Evolutionary conservation across 1,140 invertebrate genomes (phyloP).

Genomic region (Papilio aristodemus): DNA sequence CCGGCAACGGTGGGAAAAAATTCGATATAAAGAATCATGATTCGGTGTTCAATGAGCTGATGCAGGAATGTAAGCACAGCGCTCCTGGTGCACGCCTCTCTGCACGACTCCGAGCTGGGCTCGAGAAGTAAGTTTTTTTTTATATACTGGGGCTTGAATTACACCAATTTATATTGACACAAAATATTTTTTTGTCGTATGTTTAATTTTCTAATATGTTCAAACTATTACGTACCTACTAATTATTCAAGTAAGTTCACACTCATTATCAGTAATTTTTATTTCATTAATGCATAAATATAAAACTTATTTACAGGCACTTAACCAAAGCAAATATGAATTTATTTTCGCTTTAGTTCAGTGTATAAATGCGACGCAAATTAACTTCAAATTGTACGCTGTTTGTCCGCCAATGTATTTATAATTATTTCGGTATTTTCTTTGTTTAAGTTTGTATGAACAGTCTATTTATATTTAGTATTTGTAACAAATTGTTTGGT

Average conservation of each 20-base stretch:
- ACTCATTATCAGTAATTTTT: neutral
- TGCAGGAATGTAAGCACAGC: constrained; percentile 85
- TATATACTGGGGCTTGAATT: neutral
- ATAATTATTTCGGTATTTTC: constrained; percentile 12
- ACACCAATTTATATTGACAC: neutral
- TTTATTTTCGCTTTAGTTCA: neutral
- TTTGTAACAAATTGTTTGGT: neutral
- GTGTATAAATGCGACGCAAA: neutral
- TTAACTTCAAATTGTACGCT: constrained; percentile 1
- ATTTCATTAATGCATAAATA: neutral
- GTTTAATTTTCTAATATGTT: neutral
- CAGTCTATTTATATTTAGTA: constrained; percentile 5
- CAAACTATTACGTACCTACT: no score
- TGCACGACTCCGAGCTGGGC: constrained; percentile 82
- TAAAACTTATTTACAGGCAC: neutral
- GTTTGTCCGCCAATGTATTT: constrained; percentile 17
- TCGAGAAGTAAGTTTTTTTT: constrained; percentile 80
- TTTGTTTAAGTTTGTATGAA: constrained; percentile 26
- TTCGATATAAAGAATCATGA: constrained; percentile 76
- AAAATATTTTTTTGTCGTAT: neutral
- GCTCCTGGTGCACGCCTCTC: constrained; percentile 86
- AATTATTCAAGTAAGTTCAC: neutral
- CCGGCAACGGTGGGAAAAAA: constrained; percentile 27
- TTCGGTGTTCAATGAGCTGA: constrained; percentile 84
- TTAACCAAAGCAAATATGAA: neutral